Conservation (phyloP, 2,888 invertebrate species). For the Acrobasis suavella region DNA sequence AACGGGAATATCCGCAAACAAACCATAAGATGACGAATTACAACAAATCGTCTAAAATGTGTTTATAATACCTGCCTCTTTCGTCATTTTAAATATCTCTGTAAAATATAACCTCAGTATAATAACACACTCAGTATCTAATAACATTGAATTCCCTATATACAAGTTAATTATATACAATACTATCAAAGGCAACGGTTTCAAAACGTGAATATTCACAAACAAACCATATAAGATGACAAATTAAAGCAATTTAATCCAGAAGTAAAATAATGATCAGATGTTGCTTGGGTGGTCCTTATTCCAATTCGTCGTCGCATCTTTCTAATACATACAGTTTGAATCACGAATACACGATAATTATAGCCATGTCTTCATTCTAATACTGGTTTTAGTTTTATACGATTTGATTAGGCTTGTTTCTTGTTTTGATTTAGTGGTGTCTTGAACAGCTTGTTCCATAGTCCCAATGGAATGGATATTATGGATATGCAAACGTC, state of each 20-base stretch:
- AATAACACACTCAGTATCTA: too few relatives aligned
- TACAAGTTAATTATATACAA: too few relatives aligned
- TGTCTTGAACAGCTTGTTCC: neutral
- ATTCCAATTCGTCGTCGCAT: neutral
- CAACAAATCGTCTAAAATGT: too few relatives aligned
- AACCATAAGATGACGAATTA: too few relatives aligned
- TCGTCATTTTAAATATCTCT: too few relatives aligned
- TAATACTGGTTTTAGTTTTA: neutral
- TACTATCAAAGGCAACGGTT: too few relatives aligned
- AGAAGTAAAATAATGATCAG: neutral
- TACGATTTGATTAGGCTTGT: conserved; percentile 1
- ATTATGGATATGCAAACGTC: neutral
- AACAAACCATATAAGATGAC: neutral
- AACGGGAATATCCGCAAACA: too few relatives aligned
- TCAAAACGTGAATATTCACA: neutral
- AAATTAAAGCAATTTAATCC: neutral
- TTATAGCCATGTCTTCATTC: conserved; percentile 14
- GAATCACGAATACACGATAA: conserved; percentile 4
- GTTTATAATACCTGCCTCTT: too few relatives aligned
- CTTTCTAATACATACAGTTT: neutral
- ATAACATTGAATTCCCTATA: too few relatives aligned
- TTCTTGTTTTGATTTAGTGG: neutral
- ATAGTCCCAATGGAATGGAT: neutral
- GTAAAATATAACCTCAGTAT: too few relatives aligned
- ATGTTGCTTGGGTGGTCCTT: neutral